A percentile compares a stretch with the other conserved stretches of the same genome.
Evolutionary conservation across 2,113 vertebrate genomes (phyloP).

Genomic region (Coregonus clupeaformis): DNA sequence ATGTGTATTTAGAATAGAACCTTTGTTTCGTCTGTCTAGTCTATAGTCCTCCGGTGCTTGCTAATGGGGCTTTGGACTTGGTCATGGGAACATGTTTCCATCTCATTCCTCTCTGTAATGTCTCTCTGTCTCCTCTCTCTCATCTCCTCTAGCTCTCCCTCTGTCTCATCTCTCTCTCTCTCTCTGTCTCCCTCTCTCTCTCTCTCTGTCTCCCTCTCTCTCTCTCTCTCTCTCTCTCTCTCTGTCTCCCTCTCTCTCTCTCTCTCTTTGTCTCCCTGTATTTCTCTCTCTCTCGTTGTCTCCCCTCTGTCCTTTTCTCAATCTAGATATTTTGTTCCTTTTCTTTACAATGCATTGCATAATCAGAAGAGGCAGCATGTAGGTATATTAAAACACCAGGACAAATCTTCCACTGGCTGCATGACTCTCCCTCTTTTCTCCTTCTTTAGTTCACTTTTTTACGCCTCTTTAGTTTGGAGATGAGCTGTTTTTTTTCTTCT

Average conservation of each 20-base stretch:
- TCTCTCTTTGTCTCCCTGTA: conserved; percentile 20
- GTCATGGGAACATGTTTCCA: conserved; percentile 20
- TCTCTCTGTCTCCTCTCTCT: too few relatives aligned
- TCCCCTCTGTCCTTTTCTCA: conserved; percentile 70
- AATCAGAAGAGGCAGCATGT: conserved; percentile 69
- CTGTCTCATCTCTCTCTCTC: background rate
- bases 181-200: too few relatives aligned
- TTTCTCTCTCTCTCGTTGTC: conserved; percentile 53
- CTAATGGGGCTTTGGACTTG: conserved; percentile 42
- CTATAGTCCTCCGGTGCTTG: conserved; percentile 5
- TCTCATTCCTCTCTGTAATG: background rate
- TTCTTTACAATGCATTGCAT: conserved; percentile 69
- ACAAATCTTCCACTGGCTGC: conserved; percentile 59
- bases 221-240: background rate
- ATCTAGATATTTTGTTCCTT: conserved; percentile 67
- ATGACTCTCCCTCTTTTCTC: conserved; percentile 53
- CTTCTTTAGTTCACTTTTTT: conserved; percentile 26
- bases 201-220: too few relatives aligned
- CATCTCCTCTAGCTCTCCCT: conserved; percentile 32
- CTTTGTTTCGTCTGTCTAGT: background rate
- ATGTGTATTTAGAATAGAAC: background rate
- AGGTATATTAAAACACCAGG: conserved; percentile 69
- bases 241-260: background rate
- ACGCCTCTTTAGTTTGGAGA: conserved; percentile 31
- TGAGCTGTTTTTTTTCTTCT: conserved; percentile 37